These are phyloP conservation scores for Hyposmocoma kahamanoa DNA, from an alignment of 1,140 invertebrate genomes.

Conservation along the genomic window DNA sequence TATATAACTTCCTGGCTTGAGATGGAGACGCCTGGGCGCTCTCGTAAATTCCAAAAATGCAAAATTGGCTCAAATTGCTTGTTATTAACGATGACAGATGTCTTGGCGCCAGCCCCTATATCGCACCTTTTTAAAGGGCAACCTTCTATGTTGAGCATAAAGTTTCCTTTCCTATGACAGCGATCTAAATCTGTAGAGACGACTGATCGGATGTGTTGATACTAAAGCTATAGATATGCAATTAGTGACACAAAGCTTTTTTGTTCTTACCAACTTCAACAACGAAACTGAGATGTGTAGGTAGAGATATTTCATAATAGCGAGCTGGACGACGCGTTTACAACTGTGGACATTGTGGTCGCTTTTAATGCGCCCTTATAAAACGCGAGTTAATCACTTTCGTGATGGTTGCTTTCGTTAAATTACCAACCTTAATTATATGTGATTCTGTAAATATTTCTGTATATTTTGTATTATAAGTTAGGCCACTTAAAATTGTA, in stretches of 20 bases:
- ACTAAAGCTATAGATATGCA: constrained; percentile 55
- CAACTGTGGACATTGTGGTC: constrained; percentile 24
- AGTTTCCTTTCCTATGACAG: constrained; percentile 12
- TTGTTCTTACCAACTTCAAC: constrained; percentile 9
- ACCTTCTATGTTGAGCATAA: constrained; percentile 10
- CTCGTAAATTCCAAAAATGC: constrained; percentile 61
- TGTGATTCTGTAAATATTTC: background rate
- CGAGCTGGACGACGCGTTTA: constrained; percentile 19
- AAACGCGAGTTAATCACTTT: constrained; percentile 2
- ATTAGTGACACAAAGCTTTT: constrained; percentile 55
- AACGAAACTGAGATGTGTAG: constrained; percentile 27
- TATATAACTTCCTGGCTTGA: constrained; percentile 52
- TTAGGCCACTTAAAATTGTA: too few species aligned
- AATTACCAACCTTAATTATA: background rate
- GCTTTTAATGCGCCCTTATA: constrained; percentile 18
- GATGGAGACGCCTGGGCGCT: constrained; percentile 50
- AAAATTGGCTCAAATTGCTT: constrained; percentile 69
- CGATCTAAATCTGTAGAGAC: constrained; percentile 21
- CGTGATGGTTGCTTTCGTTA: background rate
- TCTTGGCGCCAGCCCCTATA: constrained; percentile 47
- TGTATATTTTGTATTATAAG: background rate
- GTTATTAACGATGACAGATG: constrained; percentile 72
- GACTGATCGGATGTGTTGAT: constrained; percentile 59
- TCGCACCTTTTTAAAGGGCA: constrained; percentile 3
- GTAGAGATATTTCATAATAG: constrained; percentile 19